Base-by-base conservation (phyloP, 2,113 vertebrate genomes). In the Mesoclemmys tuberculata region DNA sequence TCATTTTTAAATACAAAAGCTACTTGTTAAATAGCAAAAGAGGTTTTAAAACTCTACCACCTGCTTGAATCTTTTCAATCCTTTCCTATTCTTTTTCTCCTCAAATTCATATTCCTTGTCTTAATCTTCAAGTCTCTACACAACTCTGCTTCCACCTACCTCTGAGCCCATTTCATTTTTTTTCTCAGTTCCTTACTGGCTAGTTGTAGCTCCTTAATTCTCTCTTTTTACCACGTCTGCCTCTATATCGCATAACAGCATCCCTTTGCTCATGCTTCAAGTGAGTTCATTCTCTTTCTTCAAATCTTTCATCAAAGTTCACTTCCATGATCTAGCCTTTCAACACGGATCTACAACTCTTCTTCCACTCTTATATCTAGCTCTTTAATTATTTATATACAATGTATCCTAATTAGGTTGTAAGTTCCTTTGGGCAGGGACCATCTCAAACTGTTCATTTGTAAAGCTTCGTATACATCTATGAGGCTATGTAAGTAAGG, bases 331-430 rank as follows among this genome's bases (percentile, higher is more conserved):
- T 52, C 74, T 68, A 91, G 11, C 2, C 48, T 97, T 96, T 95
- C 75, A 95, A 55, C 86, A 81, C 54, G 90, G 78, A 96, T 87
- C 86, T 55, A 49, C 58, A 88, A 27, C 2, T 91, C 58, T 93
- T n/a, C 54, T 92, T 29, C 24, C 81, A 80, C 21, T 6, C 4
- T 29, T 82, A 46, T 85, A 83, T 54, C 48, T 54, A 90, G 44
- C 89, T 81, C 48, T 87, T 31, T 94, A 92, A 88, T 96, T 95
- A 90, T 48, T 52, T 94, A 75, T 88, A 92, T 71, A 41, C 35
- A 82, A 88, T 48, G 91, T 81, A 81, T 82, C 56, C 81, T 89
- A 88, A 94, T 90, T 90, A 93, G 80, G 56, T 75, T 78, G 3
- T 54, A 93, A 88, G 27, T 83, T 95, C 24, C 71, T 94, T 77